Percentiles rank a stretch among this genome's conserved stretches.
phyloP scores from a whole-genome alignment of 2,888 invertebrate species.

The Xylota segnis region DNA sequence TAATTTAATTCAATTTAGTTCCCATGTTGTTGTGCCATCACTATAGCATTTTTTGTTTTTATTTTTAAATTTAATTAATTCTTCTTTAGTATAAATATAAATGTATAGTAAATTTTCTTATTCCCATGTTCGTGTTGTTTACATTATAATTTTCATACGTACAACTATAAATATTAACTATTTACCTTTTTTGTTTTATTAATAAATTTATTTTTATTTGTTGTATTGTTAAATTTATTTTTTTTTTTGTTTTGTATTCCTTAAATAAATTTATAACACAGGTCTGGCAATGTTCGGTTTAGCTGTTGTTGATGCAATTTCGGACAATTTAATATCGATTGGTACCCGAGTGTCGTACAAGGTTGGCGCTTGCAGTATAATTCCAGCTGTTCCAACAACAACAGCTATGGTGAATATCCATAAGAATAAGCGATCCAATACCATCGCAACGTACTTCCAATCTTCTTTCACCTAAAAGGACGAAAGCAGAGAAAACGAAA shows the following conservation, averaged over 20 bases:
- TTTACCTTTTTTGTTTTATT: constrained; percentile 54
- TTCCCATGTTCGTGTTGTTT: constrained; percentile 66
- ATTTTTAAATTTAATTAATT: constrained; percentile 26
- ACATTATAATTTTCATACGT: constrained; percentile 49
- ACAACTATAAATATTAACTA: constrained; percentile 53
- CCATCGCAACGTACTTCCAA: constrained; percentile 99
- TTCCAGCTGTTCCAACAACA: constrained; percentile 96
- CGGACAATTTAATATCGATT: constrained; percentile 94
- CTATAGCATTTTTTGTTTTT: constrained; percentile 30
- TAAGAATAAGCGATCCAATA: constrained; percentile 97
- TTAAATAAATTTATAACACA: constrained; percentile 82
- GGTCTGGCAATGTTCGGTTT: constrained; percentile 88
- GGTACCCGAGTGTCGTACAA: constrained; percentile 96
- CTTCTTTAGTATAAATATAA: constrained; percentile 70
- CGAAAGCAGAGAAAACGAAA: constrained; percentile 29
- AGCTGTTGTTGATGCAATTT: constrained; percentile 95
- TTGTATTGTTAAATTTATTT: constrained; percentile 45
- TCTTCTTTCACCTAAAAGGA: constrained; percentile 94
- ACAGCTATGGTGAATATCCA: constrained; percentile 99
- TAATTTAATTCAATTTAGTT: constrained; percentile 42
- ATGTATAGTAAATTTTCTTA: constrained; percentile 74
- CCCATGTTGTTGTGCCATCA: constrained; percentile 44
- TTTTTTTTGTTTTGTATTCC: constrained; percentile 12
- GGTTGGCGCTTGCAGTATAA: constrained; percentile 97
- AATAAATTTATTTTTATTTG: constrained; percentile 28